These are phyloP conservation scores for Mesitornis unicolor DNA, from an alignment of 2,113 vertebrate genomes.

Conservation along the genomic window DNA sequence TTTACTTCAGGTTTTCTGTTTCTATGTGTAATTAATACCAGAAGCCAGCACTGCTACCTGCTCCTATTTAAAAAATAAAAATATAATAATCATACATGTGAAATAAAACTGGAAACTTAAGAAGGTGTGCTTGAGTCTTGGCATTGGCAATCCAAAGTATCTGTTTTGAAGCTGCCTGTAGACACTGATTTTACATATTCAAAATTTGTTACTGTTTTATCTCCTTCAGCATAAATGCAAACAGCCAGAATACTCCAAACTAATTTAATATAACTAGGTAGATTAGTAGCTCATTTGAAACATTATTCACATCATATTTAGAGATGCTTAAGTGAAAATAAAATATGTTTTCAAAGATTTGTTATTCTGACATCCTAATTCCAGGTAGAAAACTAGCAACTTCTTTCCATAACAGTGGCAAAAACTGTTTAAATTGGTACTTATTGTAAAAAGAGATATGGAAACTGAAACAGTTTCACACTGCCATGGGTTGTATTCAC, in stretches of 20 bases:
- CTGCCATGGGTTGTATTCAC: neutral
- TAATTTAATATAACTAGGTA: neutral
- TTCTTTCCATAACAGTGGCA: neutral
- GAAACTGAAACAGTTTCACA: neutral
- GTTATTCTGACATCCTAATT: neutral
- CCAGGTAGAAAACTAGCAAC: neutral
- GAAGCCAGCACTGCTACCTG: constrained; percentile 13
- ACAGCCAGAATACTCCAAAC: neutral
- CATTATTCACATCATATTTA: neutral
- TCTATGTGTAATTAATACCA: constrained; percentile 52
- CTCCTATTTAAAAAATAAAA: neutral
- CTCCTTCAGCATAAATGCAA: neutral
- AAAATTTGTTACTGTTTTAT: neutral
- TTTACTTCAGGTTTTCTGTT: constrained; percentile 54
- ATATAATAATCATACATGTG: neutral
- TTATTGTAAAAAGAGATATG: neutral
- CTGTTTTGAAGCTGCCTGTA: neutral
- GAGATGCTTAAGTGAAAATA: neutral
- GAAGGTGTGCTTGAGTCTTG: neutral
- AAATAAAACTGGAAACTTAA: neutral
- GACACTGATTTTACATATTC: neutral
- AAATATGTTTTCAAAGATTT: neutral
- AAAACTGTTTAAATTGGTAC: neutral
- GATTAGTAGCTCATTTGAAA: neutral
- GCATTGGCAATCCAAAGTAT: neutral